These are phyloP conservation scores for Australoheros scitulus DNA, from an alignment of 2,113 vertebrate genomes.

Conservation along the genomic window DNA sequence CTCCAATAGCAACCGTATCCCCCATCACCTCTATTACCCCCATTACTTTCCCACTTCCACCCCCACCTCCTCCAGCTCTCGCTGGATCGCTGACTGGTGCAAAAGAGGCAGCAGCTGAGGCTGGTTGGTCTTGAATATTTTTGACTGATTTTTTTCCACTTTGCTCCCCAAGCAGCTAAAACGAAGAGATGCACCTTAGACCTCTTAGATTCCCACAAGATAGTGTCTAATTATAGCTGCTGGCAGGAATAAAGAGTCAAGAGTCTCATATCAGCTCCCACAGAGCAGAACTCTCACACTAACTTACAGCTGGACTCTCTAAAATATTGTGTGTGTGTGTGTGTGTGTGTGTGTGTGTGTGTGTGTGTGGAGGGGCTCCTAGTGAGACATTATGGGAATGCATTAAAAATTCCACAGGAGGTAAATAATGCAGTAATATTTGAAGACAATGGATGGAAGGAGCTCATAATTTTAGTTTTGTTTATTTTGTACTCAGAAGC, in stretches of 20 bases:
- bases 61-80: conserved; percentile 28
- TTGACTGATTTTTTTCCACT: conserved; percentile 21
- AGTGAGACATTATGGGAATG: neutral
- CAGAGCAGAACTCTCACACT: conserved; percentile 25
- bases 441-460: neutral
- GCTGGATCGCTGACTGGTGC: conserved; percentile 60
- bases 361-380: neutral
- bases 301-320: conserved; percentile 23
- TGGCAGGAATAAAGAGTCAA: conserved; percentile 42
- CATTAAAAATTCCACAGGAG: neutral
- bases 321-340: neutral
- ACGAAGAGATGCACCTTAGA: conserved; percentile 70
- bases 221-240: conserved; percentile 65
- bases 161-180: conserved; percentile 41
- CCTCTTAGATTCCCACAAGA: conserved; percentile 54
- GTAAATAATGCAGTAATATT: neutral
- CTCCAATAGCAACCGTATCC: conserved; percentile 80
- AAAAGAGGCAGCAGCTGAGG: conserved; percentile 48
- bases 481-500: neutral
- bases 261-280: conserved; percentile 14
- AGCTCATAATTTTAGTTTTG: conserved; percentile 2
- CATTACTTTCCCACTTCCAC: conserved; percentile 36
- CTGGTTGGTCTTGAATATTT: conserved; percentile 15
- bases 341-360: too few relatives aligned
- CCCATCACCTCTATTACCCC: conserved; percentile 62